phyloP scores from a whole-genome alignment of 1,140 invertebrate genomes.

The Mizuhopecten yessoensis region DNA sequence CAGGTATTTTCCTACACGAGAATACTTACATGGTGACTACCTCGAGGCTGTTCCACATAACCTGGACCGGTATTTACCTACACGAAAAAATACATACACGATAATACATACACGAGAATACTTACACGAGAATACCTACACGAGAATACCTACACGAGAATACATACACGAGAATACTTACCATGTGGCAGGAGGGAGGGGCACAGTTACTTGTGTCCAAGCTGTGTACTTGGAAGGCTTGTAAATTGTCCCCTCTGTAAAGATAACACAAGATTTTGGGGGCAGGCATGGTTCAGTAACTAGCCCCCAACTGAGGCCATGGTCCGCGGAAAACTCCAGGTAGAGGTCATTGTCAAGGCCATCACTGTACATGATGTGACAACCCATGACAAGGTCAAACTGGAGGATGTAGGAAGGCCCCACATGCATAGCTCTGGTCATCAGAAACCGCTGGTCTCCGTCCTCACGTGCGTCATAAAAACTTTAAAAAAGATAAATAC shows the following conservation, averaged over 20 bases:
- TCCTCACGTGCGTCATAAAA: constrained; percentile 72
- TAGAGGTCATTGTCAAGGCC: constrained; percentile 78
- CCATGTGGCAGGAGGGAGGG: constrained; percentile 82
- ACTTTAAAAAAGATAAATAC: constrained; percentile 59
- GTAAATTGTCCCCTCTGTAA: constrained; percentile 83
- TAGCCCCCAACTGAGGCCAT: constrained; percentile 83
- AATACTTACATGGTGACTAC: too few species aligned
- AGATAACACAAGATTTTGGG: constrained; percentile 79
- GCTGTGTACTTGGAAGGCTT: constrained; percentile 81
- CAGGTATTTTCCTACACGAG: too few species aligned
- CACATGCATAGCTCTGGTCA: constrained; percentile 82
- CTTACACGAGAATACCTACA: too few species aligned
- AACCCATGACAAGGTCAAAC: constrained; percentile 84
- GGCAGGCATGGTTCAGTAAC: constrained; percentile 81
- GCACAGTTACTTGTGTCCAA: constrained; percentile 83
- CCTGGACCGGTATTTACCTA: too few species aligned
- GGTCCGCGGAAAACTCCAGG: constrained; percentile 84
- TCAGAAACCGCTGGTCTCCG: constrained; percentile 75
- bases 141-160: too few species aligned
- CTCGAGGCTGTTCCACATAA: too few species aligned
- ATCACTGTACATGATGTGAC: constrained; percentile 75
- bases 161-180: constrained; percentile 63
- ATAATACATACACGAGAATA: too few species aligned
- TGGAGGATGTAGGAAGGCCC: constrained; percentile 84
- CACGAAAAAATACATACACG: too few species aligned